phyloP scores from a whole-genome alignment of 1,140 invertebrate genomes.

The Lanistes nyassanus region DNA sequence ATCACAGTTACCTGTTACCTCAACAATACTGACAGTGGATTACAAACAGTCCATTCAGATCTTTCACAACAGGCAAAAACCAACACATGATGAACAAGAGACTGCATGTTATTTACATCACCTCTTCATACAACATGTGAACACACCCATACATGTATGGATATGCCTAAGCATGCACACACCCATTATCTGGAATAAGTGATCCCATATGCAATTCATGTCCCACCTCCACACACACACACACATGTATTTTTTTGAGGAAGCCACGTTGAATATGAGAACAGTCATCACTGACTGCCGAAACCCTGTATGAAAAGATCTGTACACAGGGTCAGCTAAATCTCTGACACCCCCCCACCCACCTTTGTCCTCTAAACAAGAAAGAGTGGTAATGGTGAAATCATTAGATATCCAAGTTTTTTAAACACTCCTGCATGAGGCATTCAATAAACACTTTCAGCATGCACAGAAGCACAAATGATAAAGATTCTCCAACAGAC shows the following conservation, averaged over 20 bases:
- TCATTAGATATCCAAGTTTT: too few species aligned
- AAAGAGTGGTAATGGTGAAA: too few species aligned
- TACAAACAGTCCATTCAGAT: not conserved
- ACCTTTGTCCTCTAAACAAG: not conserved
- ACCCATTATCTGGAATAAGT: not conserved
- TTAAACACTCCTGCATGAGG: too few species aligned
- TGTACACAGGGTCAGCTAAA: not conserved
- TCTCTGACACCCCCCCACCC: not conserved
- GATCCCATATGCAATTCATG: not conserved
- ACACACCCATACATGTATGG: not conserved
- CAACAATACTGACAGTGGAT: not conserved
- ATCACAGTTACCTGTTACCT: not conserved
- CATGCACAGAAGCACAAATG: too few species aligned
- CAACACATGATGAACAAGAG: not conserved
- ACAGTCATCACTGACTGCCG: too few species aligned
- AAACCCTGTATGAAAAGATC: too few species aligned
- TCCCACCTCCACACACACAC: constrained; percentile 7
- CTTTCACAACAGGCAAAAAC: not conserved
- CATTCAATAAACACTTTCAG: too few species aligned
- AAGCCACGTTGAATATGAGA: too few species aligned
- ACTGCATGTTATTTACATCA: not conserved
- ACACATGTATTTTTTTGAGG: not conserved
- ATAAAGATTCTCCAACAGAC: too few species aligned
- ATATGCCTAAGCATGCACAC: not conserved
- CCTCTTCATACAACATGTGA: not conserved